These are phyloP conservation scores for Smutsia gigantea DNA, from an alignment of 2,797 vertebrate species.

Conservation along the genomic window DNA sequence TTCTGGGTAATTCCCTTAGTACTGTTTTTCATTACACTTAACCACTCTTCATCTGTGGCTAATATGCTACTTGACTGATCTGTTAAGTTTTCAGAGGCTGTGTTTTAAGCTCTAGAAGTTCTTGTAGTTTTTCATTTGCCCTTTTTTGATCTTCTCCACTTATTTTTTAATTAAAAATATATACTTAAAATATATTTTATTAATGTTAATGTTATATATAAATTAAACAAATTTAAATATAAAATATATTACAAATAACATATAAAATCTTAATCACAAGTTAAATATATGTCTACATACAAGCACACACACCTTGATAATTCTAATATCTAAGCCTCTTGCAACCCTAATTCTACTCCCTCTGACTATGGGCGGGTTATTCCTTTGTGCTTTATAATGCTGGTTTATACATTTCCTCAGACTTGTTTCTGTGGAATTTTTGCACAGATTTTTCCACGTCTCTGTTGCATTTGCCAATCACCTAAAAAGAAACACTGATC, in stretches of 20 bases:
- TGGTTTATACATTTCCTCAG: constrained; percentile 17
- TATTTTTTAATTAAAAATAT: background rate
- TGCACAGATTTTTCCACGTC: background rate
- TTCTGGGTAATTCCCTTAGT: background rate
- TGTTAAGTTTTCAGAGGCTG: background rate
- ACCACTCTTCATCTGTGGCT: background rate
- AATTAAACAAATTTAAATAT: background rate
- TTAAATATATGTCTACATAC: background rate
- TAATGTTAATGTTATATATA: background rate
- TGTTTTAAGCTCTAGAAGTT: constrained; percentile 38
- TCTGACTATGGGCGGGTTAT: background rate
- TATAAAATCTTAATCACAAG: background rate
- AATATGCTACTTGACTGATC: background rate
- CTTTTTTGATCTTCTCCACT: background rate
- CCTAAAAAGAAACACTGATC: background rate
- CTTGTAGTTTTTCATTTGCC: background rate
- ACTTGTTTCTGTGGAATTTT: background rate
- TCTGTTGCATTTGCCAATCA: background rate
- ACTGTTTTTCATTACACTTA: background rate
- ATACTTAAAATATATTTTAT: background rate
- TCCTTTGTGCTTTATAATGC: constrained; percentile 1
- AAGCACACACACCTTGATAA: background rate
- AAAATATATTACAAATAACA: background rate
- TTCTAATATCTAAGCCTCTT: constrained; percentile 1
- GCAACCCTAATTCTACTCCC: background rate